Conservation (phyloP, 23 tunicate species). For the Halocynthia roretzi region DNA sequence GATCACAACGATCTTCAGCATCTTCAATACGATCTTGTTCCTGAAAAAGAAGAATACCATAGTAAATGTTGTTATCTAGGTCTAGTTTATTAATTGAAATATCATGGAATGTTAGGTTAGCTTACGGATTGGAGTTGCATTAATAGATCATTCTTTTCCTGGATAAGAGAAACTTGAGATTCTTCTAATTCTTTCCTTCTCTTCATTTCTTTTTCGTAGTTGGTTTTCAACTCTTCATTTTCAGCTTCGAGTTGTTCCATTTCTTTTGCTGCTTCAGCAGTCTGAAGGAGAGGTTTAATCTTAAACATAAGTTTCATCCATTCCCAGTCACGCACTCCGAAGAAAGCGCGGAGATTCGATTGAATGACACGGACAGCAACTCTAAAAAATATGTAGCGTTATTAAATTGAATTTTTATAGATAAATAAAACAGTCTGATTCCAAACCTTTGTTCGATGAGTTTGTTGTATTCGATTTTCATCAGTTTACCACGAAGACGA, state of each 20-base stretch:
- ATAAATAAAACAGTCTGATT: too few species aligned
- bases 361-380: slow-evolving; percentile 85
- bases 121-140: slow-evolving; percentile 46
- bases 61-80: too few species aligned
- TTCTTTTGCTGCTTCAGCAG: slow-evolving; percentile 93
- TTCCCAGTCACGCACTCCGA: slow-evolving; percentile 86
- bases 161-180: slow-evolving; percentile 71
- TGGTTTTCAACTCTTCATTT: slow-evolving; percentile 70
- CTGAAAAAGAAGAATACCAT: slow-evolving; percentile 10
- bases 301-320: slow-evolving; percentile 96
- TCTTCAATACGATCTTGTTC: slow-evolving; percentile 96
- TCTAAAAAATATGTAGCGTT: slow-evolving; percentile 14
- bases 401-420: not conserved
- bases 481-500: slow-evolving; percentile 77
- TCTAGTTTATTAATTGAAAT: not conserved
- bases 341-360: slow-evolving; percentile 83
- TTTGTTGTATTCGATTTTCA: slow-evolving; percentile 83
- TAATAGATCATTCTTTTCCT: slow-evolving; percentile 91
- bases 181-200: slow-evolving; percentile 95
- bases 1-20: slow-evolving; percentile 86
- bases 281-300: slow-evolving; percentile 93
- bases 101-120: not conserved
- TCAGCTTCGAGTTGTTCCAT: slow-evolving; percentile 78
- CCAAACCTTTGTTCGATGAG: slow-evolving; percentile 79
- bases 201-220: slow-evolving; percentile 83